Evolutionary conservation across 2,888 invertebrate species (phyloP), one percentile per base, ranked within the genome.

Genomic region (Spisula solida): DNA sequence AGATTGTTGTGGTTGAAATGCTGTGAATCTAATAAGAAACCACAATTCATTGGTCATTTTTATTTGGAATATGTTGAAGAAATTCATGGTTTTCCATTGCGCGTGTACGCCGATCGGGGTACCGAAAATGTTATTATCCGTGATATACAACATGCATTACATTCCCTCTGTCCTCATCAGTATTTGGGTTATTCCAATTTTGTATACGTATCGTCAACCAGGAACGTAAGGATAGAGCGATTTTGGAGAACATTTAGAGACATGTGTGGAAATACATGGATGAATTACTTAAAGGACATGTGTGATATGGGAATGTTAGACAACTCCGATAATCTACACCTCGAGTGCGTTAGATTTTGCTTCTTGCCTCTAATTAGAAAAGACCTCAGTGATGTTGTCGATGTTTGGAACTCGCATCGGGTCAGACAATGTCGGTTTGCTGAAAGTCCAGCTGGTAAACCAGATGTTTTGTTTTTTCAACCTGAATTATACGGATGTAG

Each of bases 1-100:
- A 81, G 91, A 29, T 78, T 93, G 29, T 88, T 93, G n/a, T 93
- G 93, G 91, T 31, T 93, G 47, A 83, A 93, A 41, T 91, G 85
- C 4, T 88, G 84, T 20, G 18, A 16, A 29, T 90, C 92, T 0
- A 92, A 82, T 81, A 93, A 86, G 60, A 81, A 93, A 25, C 93
- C 92, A 78, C 91, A 16, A 87, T 93, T 51, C 90, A 55, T 55
- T 16, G 55, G 12, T 14, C 5, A 47, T 47, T 47, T 47, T 47
- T 47, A 47, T 47, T 5, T 55, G 2, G 55, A 55, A 4, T 18
- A 2, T 16, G 16, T 55, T 14, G 18, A 16, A 55, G 16, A 55
- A 5, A 2, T 5, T 12, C 2, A 20, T 47, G 5, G 20, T 14
- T 5, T 14, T 55, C 88, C 88, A 41, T 41, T 18, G 16, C 34